A percentile compares a stretch with the other conserved stretches of the same genome.
These are phyloP conservation scores for Dipodomys spectabilis DNA, from an alignment of 2,113 vertebrate species.

Conservation along the genomic window DNA sequence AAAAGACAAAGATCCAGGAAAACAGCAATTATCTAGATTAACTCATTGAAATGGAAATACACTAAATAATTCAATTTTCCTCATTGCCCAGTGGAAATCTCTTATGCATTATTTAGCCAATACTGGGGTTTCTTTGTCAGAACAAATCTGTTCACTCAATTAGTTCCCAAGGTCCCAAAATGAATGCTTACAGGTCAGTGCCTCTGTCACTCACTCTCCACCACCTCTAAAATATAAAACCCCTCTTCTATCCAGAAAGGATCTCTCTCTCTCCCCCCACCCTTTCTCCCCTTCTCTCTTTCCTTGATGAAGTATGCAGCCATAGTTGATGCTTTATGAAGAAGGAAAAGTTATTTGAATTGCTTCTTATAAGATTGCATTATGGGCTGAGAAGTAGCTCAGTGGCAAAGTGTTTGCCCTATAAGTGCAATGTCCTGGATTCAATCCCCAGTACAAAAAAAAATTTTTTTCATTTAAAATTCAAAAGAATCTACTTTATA, in stretches of 20 bases:
- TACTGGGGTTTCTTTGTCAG: conserved; percentile 78
- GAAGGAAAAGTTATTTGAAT: conserved; percentile 8
- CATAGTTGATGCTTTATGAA: background rate
- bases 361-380: background rate
- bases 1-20: conserved; percentile 79
- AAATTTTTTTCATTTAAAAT: background rate
- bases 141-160: conserved; percentile 64
- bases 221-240: conserved; percentile 71
- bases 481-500: background rate
- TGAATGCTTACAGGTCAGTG: conserved; percentile 35
- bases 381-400: too few species aligned
- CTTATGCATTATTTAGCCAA: conserved; percentile 80
- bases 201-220: background rate
- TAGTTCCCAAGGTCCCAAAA: conserved; percentile 66
- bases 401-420: too few species aligned
- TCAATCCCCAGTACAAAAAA: too few species aligned
- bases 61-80: conserved; percentile 82
- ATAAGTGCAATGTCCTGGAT: too few species aligned
- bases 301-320: background rate
- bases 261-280: background rate
- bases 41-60: conserved; percentile 81
- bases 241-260: background rate
- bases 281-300: background rate
- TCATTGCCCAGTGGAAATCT: conserved; percentile 73
- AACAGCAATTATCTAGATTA: conserved; percentile 85